Evolutionary conservation across 2,888 invertebrate species (phyloP), one percentile per base, ranked within the genome.

Genomic region (Erpobdella octoculata): DNA sequence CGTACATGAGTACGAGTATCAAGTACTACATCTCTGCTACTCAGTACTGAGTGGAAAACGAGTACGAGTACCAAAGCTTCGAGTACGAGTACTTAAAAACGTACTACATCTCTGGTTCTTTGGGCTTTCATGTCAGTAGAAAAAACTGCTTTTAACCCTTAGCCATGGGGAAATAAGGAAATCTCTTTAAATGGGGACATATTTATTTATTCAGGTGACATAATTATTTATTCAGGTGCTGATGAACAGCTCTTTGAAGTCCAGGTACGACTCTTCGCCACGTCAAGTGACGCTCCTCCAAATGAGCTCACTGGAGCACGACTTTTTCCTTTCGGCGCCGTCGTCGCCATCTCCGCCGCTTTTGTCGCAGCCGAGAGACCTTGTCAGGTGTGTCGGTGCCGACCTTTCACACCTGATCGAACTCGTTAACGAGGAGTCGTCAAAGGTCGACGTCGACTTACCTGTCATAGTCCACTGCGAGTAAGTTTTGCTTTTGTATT

Each of bases 231-330:
- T 33, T 2, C 69, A 69, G 69, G 69, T 69, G 53, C 33, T 53
- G 58, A 69, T 69, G 69, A 69, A 69, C 69, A 69, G 69, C 33
- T 69, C 69, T 21, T 33, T 21, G 31, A 69, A 69, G 28, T 35
- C 48, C 31, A 38, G 46, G 31, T 69, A 58, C 58, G 33, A 58
- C 58, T 33, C 69, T 12, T 48, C 31, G 15, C 69, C 69, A 36
- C 69, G 53, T 21, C 25, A 46, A 33, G 48, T 69, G 31, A 69
- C 53, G 33, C 18, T 69, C 35, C 33, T 69, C n/a, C 21, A 25
- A 4, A 9, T 21, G 28, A 21, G n/a, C 3, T 53, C 58, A 25
- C 53, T 69, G 2, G 48, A 53, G 9, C 5, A 9, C 21, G 12
- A 48, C 58, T 35, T 53, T 25, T 62, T 62, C 31, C 35, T 35